phyloP scores from a whole-genome alignment of 1,140 invertebrate genomes.

The Ips typographus region DNA sequence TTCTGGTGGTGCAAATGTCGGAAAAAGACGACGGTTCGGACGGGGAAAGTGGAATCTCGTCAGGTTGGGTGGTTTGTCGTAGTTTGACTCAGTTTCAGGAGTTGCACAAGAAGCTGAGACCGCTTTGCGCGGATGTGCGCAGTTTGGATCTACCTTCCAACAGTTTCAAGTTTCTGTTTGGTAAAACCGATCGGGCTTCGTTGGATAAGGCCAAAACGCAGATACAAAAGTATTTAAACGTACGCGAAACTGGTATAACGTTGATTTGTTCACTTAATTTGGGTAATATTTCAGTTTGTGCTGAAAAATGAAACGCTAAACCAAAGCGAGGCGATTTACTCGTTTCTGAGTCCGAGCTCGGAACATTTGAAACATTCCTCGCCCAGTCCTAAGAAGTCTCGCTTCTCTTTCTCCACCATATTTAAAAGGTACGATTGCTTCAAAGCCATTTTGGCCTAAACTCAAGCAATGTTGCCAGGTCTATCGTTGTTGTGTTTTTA shows the following conservation, averaged over 20 bases:
- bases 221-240: conserved; percentile 84
- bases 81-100: conserved; percentile 83
- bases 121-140: conserved; percentile 77
- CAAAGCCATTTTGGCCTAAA: background rate
- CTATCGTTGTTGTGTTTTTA: too few relatives aligned
- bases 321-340: conserved; percentile 85
- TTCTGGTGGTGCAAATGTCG: conserved; percentile 76
- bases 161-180: conserved; percentile 75
- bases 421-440: conserved; percentile 69
- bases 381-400: conserved; percentile 75
- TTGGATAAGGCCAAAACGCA: conserved; percentile 79
- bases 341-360: conserved; percentile 86
- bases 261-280: too few relatives aligned
- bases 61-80: conserved; percentile 81
- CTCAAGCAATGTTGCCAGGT: too few relatives aligned
- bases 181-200: conserved; percentile 75
- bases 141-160: conserved; percentile 78
- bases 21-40: conserved; percentile 60
- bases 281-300: conserved; percentile 69
- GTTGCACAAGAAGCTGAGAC: conserved; percentile 79
- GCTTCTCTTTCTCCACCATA: conserved; percentile 80
- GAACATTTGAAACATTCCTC: conserved; percentile 80
- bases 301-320: conserved; percentile 82
- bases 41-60: conserved; percentile 66
- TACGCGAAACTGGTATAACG: too few relatives aligned